These are phyloP conservation scores for Heliangelus exortis DNA, from an alignment of 2,797 vertebrate species.

Conservation along the genomic window DNA sequence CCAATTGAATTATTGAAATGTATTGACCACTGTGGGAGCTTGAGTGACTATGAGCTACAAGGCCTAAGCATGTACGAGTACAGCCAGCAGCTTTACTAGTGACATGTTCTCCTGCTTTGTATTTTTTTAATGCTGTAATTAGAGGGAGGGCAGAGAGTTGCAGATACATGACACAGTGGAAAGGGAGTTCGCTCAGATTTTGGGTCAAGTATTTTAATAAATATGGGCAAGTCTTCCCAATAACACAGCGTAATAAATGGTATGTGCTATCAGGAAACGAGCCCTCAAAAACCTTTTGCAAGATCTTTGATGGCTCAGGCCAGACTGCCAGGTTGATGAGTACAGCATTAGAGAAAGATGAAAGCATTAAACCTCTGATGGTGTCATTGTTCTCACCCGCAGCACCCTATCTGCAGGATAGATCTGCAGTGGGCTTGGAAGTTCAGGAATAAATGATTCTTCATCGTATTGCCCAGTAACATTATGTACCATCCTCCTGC, in stretches of 20 bases:
- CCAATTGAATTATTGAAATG: neutral
- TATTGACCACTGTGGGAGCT: neutral
- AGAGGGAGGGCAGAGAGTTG: neutral
- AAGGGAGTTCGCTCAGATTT: neutral
- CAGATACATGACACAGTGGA: neutral
- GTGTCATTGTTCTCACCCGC: neutral
- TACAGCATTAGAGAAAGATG: neutral
- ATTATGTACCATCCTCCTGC: fast-evolving
- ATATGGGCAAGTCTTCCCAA: neutral
- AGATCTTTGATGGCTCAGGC: neutral
- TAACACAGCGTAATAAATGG: neutral
- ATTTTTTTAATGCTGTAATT: neutral
- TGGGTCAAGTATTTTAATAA: neutral
- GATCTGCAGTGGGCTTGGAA: neutral
- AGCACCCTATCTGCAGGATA: neutral
- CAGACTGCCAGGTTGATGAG: neutral
- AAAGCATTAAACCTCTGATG: neutral
- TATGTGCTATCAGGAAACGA: neutral
- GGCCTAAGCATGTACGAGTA: neutral
- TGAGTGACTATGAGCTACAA: neutral
- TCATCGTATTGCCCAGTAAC: neutral
- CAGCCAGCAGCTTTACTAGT: neutral
- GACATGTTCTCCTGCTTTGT: fast-evolving
- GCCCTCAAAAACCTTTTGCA: neutral
- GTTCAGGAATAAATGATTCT: neutral